Percentiles rank a stretch among this genome's conserved stretches.
These are phyloP conservation scores for Cercocebus atys DNA, from an alignment of 2,113 vertebrate genomes.

Conservation along the genomic window DNA sequence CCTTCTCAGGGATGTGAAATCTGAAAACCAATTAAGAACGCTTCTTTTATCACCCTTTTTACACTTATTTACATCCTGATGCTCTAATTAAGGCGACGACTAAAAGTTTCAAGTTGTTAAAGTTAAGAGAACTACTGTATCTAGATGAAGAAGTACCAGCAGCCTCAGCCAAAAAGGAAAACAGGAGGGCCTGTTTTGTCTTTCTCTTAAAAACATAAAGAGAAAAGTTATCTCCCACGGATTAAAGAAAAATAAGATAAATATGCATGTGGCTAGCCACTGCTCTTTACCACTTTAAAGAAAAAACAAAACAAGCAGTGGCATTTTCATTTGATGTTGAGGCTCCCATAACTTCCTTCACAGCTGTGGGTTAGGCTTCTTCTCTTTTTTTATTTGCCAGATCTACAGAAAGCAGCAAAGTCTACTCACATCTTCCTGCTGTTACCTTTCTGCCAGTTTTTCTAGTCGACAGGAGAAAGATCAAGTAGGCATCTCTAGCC, in stretches of 20 bases:
- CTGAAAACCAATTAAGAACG: neutral
- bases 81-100: slow-evolving; percentile 1
- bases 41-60: neutral
- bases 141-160: neutral
- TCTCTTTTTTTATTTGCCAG: neutral
- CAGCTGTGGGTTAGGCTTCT: slow-evolving; percentile 20
- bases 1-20: neutral
- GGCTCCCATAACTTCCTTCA: neutral
- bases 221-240: neutral
- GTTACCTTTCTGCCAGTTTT: slow-evolving; percentile 34
- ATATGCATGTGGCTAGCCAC: neutral
- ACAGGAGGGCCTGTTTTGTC: neutral
- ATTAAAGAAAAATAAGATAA: slow-evolving; percentile 39
- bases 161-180: neutral
- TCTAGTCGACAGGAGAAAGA: neutral
- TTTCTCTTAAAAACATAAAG: slow-evolving; percentile 31
- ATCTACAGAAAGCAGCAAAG: neutral
- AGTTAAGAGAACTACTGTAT: neutral
- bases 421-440: slow-evolving; percentile 43
- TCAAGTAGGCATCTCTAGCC: neutral
- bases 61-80: neutral
- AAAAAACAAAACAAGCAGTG: neutral
- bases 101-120: neutral
- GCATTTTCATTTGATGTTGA: slow-evolving; percentile 11
- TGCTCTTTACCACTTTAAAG: slow-evolving; percentile 54